phyloP scores from a whole-genome alignment of 1,140 invertebrate genomes.

The Lycorma delicatula region DNA sequence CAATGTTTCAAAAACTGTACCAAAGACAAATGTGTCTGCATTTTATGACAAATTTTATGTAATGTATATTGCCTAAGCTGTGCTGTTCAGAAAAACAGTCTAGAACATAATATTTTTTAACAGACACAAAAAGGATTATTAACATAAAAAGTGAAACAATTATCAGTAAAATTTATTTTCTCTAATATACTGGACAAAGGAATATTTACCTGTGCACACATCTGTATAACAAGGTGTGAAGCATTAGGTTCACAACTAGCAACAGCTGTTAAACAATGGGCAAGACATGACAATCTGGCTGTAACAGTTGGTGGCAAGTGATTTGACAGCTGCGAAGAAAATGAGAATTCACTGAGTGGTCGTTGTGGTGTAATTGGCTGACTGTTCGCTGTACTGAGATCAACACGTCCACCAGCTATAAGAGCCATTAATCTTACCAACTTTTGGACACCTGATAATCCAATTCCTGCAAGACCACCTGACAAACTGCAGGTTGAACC shows the following conservation, averaged over 20 bases:
- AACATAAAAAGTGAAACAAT: no score
- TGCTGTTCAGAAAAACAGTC: no score
- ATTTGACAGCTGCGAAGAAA: background rate
- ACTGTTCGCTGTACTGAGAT: constrained; percentile 1
- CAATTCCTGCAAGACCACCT: constrained; percentile 46
- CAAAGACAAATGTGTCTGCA: no score
- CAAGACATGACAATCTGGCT: constrained; percentile 44
- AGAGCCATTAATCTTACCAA: constrained; percentile 55
- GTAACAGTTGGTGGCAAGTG: constrained; percentile 32
- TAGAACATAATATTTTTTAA: no score
- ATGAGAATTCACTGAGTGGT: background rate
- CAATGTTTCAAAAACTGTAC: no score
- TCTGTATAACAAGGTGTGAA: constrained; percentile 46
- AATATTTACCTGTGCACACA: constrained; percentile 50
- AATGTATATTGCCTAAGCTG: no score
- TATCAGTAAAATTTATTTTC: no score
- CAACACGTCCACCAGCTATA: constrained; percentile 43
- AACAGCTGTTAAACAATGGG: constrained; percentile 46
- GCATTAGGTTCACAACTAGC: constrained; percentile 46
- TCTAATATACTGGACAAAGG: no score
- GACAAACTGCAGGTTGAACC: constrained; percentile 43
- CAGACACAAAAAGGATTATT: no score
- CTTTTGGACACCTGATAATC: constrained; percentile 49
- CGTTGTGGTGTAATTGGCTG: background rate
- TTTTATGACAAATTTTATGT: no score